Evolutionary conservation across 2,888 invertebrate genomes (phyloP).

Genomic region (Plebejus melissa): DNA sequence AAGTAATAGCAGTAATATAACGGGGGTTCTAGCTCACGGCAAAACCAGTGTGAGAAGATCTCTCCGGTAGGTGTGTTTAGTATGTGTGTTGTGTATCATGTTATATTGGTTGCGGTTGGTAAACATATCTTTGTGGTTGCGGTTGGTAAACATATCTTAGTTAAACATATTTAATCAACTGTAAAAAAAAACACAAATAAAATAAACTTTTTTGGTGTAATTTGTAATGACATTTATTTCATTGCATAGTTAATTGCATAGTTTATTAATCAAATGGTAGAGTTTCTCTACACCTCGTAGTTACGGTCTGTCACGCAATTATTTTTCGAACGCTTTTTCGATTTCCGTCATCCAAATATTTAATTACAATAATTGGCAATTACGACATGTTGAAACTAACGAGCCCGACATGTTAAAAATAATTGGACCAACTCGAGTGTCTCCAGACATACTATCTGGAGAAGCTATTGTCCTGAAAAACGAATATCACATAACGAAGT

Average conservation of each 20-base stretch:
- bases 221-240: background rate
- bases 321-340: background rate
- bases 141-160: too few species aligned
- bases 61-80: too few species aligned
- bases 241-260: background rate
- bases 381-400: constrained; percentile 36
- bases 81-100: too few species aligned
- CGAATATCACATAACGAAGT: constrained; percentile 78
- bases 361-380: constrained; percentile 29
- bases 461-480: constrained; percentile 76
- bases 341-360: constrained; percentile 18
- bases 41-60: too few species aligned
- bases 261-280: constrained; percentile 1
- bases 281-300: background rate
- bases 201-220: background rate
- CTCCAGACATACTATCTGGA: constrained; percentile 66
- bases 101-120: too few species aligned
- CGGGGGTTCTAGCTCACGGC: too few species aligned
- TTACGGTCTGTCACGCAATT: background rate
- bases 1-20: too few species aligned
- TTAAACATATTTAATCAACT: too few species aligned
- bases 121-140: too few species aligned
- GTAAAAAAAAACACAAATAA: too few species aligned
- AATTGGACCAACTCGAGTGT: constrained; percentile 68
- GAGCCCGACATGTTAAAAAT: constrained; percentile 59